phyloP scores from a whole-genome alignment of 2,113 vertebrate genomes.

The Dasyornis broadbenti region DNA sequence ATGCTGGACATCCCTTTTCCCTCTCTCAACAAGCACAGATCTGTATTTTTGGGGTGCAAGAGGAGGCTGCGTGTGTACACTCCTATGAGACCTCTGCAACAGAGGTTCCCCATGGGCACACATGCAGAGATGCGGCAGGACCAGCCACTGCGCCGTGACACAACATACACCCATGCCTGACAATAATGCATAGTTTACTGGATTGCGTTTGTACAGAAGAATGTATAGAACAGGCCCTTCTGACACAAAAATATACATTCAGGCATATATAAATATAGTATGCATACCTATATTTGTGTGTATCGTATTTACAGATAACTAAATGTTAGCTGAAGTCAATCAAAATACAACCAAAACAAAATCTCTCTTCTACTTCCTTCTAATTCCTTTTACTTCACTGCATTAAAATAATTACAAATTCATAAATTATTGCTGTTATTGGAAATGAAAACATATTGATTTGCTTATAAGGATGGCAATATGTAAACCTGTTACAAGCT shows the following conservation, averaged over 20 bases:
- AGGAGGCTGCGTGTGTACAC: not conserved
- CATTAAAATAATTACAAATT: not conserved
- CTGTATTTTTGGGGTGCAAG: not conserved
- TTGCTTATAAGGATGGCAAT: not conserved
- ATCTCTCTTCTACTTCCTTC: not conserved
- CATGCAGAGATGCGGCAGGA: not conserved
- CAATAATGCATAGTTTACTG: not conserved
- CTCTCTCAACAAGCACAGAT: accelerated
- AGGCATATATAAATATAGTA: not conserved
- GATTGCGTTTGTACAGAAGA: not conserved
- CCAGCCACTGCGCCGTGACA: accelerated
- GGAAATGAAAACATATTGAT: constrained; percentile 6
- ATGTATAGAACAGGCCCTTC: not conserved
- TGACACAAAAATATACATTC: not conserved
- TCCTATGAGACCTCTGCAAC: not conserved
- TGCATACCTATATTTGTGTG: not conserved
- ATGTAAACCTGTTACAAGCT: not conserved
- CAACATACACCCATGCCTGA: not conserved
- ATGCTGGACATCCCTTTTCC: not conserved
- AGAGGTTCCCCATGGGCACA: not conserved
- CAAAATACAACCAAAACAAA: not conserved
- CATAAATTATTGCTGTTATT: not conserved
- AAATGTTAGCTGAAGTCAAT: not conserved
- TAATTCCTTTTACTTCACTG: not conserved
- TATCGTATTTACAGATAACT: not conserved